Conservation (phyloP, 2,797 vertebrate genomes). For the Acrossocheilus fasciatus region DNA sequence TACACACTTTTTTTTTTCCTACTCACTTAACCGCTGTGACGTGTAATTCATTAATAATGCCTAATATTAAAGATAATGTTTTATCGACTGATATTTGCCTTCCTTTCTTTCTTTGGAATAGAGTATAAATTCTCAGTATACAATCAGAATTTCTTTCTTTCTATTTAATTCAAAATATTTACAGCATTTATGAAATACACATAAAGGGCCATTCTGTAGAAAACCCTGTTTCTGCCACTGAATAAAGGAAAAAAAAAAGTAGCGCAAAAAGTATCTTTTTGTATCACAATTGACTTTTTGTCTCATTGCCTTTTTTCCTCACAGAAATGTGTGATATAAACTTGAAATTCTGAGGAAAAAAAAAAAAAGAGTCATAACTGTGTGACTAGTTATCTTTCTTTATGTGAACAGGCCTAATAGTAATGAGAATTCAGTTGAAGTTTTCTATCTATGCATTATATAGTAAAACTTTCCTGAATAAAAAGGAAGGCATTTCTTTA, state of each 20-base stretch:
- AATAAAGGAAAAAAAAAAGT: too few relatives aligned
- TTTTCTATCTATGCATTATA: too few relatives aligned
- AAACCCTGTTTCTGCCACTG: neutral
- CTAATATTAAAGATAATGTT: conserved; percentile 81
- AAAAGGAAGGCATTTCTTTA: too few relatives aligned
- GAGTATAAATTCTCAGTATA: too few relatives aligned
- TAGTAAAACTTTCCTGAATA: too few relatives aligned
- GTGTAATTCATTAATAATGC: conserved; percentile 94
- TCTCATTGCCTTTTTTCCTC: too few relatives aligned
- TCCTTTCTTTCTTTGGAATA: neutral
- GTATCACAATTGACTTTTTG: too few relatives aligned
- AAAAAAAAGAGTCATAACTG: neutral
- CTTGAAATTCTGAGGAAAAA: too few relatives aligned
- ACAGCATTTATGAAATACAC: neutral
- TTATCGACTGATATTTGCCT: conserved; percentile 70
- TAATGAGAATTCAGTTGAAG: too few relatives aligned
- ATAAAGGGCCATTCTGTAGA: neutral
- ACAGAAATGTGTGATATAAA: too few relatives aligned
- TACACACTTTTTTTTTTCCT: conserved; percentile 84
- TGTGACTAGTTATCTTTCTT: neutral
- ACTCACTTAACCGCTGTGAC: conserved; percentile 90
- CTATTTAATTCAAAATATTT: neutral
- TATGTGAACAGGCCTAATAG: neutral
- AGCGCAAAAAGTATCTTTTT: too few relatives aligned
- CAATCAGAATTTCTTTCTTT: neutral